phyloP scores from a whole-genome alignment of 2,113 vertebrate species.

The Euleptes europaea region DNA sequence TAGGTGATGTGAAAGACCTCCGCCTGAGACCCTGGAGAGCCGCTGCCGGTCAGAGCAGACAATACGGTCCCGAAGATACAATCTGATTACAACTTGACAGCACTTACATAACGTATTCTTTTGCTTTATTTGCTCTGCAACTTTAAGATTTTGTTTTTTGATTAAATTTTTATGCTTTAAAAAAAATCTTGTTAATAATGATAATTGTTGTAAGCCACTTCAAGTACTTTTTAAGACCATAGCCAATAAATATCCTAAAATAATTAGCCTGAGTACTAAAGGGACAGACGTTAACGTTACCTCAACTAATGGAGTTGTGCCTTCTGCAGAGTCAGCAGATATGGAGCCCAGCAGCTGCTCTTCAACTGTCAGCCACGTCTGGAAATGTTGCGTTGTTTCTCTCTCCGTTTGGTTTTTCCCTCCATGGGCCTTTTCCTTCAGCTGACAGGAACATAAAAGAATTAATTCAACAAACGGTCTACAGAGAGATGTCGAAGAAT shows the following conservation, averaged over 20 bases:
- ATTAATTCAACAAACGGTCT: constrained; percentile 42
- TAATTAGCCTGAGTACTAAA: too few relatives aligned
- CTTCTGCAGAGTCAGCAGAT: not conserved
- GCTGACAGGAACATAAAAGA: constrained; percentile 37
- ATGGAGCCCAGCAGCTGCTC: not conserved
- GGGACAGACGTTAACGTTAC: constrained; percentile 18
- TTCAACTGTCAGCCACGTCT: not conserved
- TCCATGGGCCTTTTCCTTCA: constrained; percentile 11
- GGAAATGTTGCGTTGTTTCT: constrained; percentile 17
- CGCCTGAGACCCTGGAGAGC: too few relatives aligned
- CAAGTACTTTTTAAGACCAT: too few relatives aligned
- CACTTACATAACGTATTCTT: too few relatives aligned
- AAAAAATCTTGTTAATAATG: too few relatives aligned
- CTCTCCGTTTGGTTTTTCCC: not conserved
- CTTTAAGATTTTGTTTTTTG: not conserved
- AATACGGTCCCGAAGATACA: too few relatives aligned
- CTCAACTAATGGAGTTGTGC: not conserved
- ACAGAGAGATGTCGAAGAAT: constrained; percentile 32
- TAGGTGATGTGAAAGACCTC: too few relatives aligned
- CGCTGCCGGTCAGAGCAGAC: too few relatives aligned
- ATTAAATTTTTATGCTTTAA: not conserved
- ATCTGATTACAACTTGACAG: too few relatives aligned
- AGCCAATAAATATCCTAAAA: too few relatives aligned
- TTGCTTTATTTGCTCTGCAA: too few relatives aligned
- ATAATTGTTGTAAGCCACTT: too few relatives aligned